Base-by-base conservation (phyloP, 2,888 invertebrate genomes). In the Drosophila picticornis region DNA sequence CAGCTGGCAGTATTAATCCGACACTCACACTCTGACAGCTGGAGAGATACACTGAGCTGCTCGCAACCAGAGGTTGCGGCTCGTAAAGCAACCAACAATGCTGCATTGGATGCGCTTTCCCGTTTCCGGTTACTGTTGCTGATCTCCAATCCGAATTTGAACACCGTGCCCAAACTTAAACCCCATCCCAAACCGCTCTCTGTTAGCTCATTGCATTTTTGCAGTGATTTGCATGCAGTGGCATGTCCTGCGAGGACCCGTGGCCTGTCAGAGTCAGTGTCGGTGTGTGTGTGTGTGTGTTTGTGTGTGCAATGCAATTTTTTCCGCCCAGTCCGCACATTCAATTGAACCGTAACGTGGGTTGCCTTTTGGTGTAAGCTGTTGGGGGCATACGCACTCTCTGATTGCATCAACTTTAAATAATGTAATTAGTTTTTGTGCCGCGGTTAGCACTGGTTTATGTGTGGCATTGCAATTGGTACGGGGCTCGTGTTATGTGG, bases 401-500 rank as follows among this genome's bases (percentile, higher is more conserved):
- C 84, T 86, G 85, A 86, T 86, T 86, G 85, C 90, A 80, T 83
- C 90, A 90, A 87, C 88, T 87, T 87, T 88, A 78, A 90, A 89
- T 89, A 90, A 89, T 88, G 90, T 87, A 90, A 90, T 87, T 90
- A 90, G 87, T 89, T 90, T 90, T 90, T 75, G 90, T 64, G 77
- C 72, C 58, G 78, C 66, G 84, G 76, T 79, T 73, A 52, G 74
- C 60, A 57, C 55, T 46, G 67, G 58, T 43, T 46, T 25, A 36
- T 40, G 59, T 55, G 59, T 40, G 53, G 43, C 32, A 57, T 52
- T 63, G 31, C n/a, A 43, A 51, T 72, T 57, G 50, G 19, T 29
- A 31, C 5, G 38, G n/a, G 5, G 38, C 9, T 7, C 25, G 19
- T 25, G 25, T 36, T 9, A 32, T 50, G 19, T 46, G 60, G 22